phyloP scores from a whole-genome alignment of 2,888 invertebrate genomes.

The Megamerina dolium region DNA sequence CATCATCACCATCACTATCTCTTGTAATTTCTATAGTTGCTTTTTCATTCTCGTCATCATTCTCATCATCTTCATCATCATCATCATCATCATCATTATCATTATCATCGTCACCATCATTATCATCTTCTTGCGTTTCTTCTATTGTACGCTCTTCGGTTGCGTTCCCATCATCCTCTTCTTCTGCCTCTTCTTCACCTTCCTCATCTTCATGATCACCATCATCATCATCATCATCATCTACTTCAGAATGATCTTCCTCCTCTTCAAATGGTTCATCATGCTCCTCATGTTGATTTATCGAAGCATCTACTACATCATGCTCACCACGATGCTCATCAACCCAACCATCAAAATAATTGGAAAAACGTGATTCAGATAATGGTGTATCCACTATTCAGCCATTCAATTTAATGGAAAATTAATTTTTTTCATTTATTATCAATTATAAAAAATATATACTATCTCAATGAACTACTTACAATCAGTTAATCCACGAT shows the following conservation, averaged over 20 bases:
- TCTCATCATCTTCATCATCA: conserved; percentile 35
- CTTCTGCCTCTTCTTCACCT: conserved; percentile 43
- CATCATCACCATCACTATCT: conserved; percentile 37
- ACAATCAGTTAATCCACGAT: conserved; percentile 73
- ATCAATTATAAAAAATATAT: no score
- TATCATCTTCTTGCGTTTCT: conserved; percentile 38
- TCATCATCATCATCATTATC: conserved; percentile 39
- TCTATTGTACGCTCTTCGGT: conserved; percentile 34
- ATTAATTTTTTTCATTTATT: not conserved
- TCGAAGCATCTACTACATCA: conserved; percentile 36
- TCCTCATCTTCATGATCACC: conserved; percentile 38
- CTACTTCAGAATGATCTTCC: conserved; percentile 34
- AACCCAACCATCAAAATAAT: conserved; percentile 73
- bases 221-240: conserved; percentile 28
- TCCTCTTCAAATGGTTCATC: conserved; percentile 37
- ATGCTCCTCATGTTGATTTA: conserved; percentile 43
- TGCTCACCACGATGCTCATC: conserved; percentile 47
- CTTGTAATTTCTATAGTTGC: conserved; percentile 46
- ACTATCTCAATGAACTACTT: conserved; percentile 51
- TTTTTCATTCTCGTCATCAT: conserved; percentile 34
- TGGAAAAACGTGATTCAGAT: conserved; percentile 65
- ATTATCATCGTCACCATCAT: conserved; percentile 38
- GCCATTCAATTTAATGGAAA: not conserved
- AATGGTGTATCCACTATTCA: conserved; percentile 56
- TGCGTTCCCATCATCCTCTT: conserved; percentile 37